phyloP scores from a whole-genome alignment of 2,888 invertebrate species.

The Polydrusus pterygomalis region DNA sequence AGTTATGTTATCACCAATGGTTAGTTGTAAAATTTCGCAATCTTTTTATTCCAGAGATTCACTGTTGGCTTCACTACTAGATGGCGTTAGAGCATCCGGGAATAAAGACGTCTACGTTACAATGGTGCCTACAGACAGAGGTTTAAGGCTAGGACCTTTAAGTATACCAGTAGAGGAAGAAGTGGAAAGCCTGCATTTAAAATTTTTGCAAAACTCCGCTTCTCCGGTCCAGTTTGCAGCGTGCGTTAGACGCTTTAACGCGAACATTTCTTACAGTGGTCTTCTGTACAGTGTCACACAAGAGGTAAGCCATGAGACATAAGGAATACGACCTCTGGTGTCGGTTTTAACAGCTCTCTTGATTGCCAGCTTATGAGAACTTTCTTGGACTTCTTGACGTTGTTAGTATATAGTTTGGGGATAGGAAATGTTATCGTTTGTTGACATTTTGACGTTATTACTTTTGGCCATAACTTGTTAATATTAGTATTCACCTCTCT shows the following conservation, averaged over 20 bases:
- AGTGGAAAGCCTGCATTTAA: constrained; percentile 93
- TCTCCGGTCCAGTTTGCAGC: constrained; percentile 82
- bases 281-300: constrained; percentile 96
- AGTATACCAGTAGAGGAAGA: constrained; percentile 96
- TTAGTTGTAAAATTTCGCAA: background rate
- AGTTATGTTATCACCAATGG: too few species aligned
- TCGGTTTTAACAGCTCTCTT: too few species aligned
- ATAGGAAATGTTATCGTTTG: too few species aligned
- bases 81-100: constrained; percentile 97
- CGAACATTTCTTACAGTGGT: constrained; percentile 98
- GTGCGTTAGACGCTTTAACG: constrained; percentile 95
- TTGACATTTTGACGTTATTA: too few species aligned
- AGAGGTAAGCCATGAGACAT: constrained; percentile 85
- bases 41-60: constrained; percentile 83
- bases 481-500: too few species aligned
- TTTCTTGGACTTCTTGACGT: too few species aligned
- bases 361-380: too few species aligned
- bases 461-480: too few species aligned
- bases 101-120: constrained; percentile 97
- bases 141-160: constrained; percentile 91
- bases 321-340: too few species aligned
- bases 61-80: constrained; percentile 93
- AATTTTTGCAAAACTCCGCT: constrained; percentile 82
- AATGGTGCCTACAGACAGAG: constrained; percentile 88
- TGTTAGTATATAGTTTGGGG: too few species aligned